Percentiles rank a stretch among this genome's conserved stretches.
Conservation (phyloP, 2,888 invertebrate genomes). For the Hyles lineata region DNA sequence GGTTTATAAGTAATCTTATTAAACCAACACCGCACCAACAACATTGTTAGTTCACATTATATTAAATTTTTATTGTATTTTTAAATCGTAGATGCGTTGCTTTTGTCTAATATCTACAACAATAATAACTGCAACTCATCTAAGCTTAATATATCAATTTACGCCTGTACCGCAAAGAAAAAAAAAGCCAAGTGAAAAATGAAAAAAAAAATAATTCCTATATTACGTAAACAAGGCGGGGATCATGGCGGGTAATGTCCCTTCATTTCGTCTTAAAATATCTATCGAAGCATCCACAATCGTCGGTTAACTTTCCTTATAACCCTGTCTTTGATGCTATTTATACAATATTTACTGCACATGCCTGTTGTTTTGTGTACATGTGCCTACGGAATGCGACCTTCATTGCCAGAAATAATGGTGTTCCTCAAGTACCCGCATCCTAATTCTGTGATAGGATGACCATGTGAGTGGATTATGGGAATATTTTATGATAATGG, state of each 20-base stretch:
- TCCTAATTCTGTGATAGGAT: conserved; percentile 6
- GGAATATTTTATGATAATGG: too few species aligned
- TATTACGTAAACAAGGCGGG: not conserved
- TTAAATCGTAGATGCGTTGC: too few species aligned
- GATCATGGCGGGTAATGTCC: not conserved
- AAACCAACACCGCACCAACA: too few species aligned
- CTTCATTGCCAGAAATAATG: conserved; percentile 19
- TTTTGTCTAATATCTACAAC: too few species aligned
- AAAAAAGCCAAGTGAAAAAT: too few species aligned
- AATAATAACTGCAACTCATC: too few species aligned
- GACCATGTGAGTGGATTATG: not conserved
- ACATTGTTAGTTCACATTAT: too few species aligned
- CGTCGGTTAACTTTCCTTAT: not conserved
- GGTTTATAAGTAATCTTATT: too few species aligned
- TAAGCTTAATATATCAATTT: too few species aligned
- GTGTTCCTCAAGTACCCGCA: conserved; percentile 21
- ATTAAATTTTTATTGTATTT: too few species aligned
- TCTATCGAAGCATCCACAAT: not conserved
- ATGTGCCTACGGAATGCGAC: conserved; percentile 6
- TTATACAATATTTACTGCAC: conserved; percentile 8
- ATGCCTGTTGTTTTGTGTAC: not conserved
- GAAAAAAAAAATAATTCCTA: too few species aligned
- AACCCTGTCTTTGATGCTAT: conserved; percentile 7
- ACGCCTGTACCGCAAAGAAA: too few species aligned
- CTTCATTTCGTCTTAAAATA: not conserved